phyloP scores from a whole-genome alignment of 1,140 invertebrate genomes.

The Matsumurasca onukii region DNA sequence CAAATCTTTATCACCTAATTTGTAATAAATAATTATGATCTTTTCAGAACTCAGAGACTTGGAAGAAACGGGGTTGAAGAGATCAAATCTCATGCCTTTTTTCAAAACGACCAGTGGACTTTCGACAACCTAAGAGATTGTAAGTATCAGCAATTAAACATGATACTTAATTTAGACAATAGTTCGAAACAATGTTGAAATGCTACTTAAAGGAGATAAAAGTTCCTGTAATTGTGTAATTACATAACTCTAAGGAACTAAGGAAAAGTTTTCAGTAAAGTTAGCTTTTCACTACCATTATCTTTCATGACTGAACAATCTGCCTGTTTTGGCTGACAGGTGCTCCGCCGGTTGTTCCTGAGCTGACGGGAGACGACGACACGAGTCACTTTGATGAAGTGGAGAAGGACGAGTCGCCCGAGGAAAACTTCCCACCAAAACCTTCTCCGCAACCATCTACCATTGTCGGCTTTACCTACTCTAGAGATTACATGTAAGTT shows the following conservation, averaged over 20 bases:
- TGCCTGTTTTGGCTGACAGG: too few species aligned
- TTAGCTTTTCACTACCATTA: too few species aligned
- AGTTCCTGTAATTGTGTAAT: too few species aligned
- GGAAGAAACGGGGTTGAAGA: constrained; percentile 94
- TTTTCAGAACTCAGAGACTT: constrained; percentile 74
- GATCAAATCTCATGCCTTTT: constrained; percentile 94
- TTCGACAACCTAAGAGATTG: constrained; percentile 94
- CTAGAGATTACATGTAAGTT: constrained; percentile 76
- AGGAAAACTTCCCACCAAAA: constrained; percentile 95
- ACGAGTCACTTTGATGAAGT: constrained; percentile 99
- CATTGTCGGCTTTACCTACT: constrained; percentile 98
- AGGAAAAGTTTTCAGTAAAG: too few species aligned
- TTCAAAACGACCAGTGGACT: constrained; percentile 96
- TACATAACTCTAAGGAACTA: too few species aligned
- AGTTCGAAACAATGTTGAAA: too few species aligned
- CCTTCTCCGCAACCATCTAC: constrained; percentile 97
- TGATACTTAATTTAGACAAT: too few species aligned
- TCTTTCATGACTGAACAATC: too few species aligned
- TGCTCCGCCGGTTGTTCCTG: constrained; percentile 95
- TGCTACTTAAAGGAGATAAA: too few species aligned
- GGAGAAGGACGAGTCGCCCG: constrained; percentile 84
- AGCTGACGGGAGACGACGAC: constrained; percentile 93
- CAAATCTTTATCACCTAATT: too few species aligned
- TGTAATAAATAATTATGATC: too few species aligned
- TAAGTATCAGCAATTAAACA: too few species aligned